Conservation (phyloP, 1,140 invertebrate species). For the Riptortus pedestris region DNA sequence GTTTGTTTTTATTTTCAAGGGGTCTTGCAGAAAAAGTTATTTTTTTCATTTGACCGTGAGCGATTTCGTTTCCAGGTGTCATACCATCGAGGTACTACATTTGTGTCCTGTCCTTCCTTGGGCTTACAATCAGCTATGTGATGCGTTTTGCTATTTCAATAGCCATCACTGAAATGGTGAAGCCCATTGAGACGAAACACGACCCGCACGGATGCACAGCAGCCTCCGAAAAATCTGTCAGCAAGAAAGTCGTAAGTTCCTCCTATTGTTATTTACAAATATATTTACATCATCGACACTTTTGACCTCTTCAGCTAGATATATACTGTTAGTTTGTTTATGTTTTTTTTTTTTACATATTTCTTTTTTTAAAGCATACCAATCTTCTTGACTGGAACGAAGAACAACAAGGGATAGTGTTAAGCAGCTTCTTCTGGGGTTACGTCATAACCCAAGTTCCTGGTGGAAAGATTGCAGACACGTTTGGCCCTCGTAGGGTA, state of each 20-base stretch:
- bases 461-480: constrained; percentile 44
- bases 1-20: too few relatives aligned
- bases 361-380: too few relatives aligned
- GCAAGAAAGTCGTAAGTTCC: too few relatives aligned
- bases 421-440: constrained; percentile 49
- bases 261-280: too few relatives aligned
- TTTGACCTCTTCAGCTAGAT: too few relatives aligned
- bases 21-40: too few relatives aligned
- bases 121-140: constrained; percentile 24
- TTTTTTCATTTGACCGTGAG: too few relatives aligned
- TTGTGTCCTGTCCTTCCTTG: constrained; percentile 23
- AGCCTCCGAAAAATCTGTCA: too few relatives aligned
- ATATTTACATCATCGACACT: too few relatives aligned
- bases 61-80: neutral
- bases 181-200: neutral
- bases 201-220: constrained; percentile 23
- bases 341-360: too few relatives aligned
- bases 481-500: constrained; percentile 46
- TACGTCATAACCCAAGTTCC: constrained; percentile 49
- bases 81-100: constrained; percentile 20
- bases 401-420: constrained; percentile 39
- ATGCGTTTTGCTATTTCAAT: constrained; percentile 28
- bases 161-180: constrained; percentile 28
- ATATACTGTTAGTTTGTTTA: too few relatives aligned
- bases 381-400: constrained; percentile 41